Conservation (phyloP, 1,140 invertebrate species). For the Archivesica marissinica region DNA sequence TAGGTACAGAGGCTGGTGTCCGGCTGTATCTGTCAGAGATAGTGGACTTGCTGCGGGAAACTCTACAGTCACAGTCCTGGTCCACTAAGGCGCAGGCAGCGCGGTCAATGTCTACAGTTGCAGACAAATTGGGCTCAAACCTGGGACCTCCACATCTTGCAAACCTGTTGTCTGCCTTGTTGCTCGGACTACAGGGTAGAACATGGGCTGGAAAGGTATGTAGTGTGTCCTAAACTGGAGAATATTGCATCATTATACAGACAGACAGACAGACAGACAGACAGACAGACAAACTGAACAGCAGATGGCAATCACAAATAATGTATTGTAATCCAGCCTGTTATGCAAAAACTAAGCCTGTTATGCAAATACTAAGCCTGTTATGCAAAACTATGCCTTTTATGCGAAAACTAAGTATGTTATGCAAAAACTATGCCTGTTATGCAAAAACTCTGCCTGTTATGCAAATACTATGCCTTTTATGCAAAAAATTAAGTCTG, state of each 20-base stretch:
- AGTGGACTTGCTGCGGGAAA: constrained; percentile 88
- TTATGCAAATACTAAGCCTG: no score
- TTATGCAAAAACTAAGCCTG: no score
- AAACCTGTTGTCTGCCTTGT: constrained; percentile 88
- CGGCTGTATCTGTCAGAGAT: constrained; percentile 91
- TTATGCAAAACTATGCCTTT: no score
- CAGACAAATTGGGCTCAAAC: constrained; percentile 88
- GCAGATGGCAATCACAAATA: no score
- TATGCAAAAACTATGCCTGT: no score
- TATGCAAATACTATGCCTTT: background rate
- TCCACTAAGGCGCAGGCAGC: constrained; percentile 93
- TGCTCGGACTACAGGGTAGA: constrained; percentile 90
- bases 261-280: no score
- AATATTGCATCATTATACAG: no score
- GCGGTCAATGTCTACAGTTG: constrained; percentile 91
- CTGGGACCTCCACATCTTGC: constrained; percentile 88
- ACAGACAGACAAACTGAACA: no score
- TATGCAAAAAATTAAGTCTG: no score
- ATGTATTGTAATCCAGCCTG: background rate
- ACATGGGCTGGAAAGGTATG: constrained; percentile 93
- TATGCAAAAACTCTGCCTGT: no score
- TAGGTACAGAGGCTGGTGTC: constrained; percentile 91
- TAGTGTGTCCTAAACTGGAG: background rate
- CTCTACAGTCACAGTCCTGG: constrained; percentile 93
- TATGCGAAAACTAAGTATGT: no score